phyloP scores from a whole-genome alignment of 2,888 invertebrate species.

The Drosophila sordidula region DNA sequence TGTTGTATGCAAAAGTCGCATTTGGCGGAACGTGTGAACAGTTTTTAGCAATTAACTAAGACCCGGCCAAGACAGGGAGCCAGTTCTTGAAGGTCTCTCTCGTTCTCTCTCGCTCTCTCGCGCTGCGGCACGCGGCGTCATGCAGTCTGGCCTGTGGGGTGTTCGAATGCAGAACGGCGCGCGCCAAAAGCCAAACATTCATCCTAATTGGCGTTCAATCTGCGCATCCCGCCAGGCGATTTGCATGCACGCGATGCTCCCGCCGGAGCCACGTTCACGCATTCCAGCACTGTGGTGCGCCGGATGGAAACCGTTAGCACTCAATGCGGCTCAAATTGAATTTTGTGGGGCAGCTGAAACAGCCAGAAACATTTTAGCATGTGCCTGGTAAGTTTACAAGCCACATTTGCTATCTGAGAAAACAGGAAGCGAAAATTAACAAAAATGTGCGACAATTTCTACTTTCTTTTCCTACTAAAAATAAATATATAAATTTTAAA shows the following conservation, averaged over 20 bases:
- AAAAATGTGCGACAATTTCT: no score
- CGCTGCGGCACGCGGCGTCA: constrained; percentile 68
- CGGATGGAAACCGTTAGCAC: neutral
- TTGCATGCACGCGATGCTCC: constrained; percentile 73
- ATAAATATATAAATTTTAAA: no score
- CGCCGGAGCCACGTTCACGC: constrained; percentile 49
- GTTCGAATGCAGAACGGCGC: constrained; percentile 59
- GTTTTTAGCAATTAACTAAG: constrained; percentile 79
- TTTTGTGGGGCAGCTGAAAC: neutral
- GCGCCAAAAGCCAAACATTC: constrained; percentile 83
- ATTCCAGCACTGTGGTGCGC: constrained; percentile 57
- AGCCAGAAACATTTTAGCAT: neutral
- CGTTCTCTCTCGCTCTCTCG: constrained; percentile 2
- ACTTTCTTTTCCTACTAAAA: no score
- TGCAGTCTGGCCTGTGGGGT: constrained; percentile 66
- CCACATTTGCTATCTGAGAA: no score
- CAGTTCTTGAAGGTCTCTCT: constrained; percentile 22
- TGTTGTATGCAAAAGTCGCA: constrained; percentile 73
- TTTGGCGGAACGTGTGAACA: constrained; percentile 75
- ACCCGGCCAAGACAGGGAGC: constrained; percentile 53
- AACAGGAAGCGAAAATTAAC: no score
- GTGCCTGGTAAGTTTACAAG: neutral
- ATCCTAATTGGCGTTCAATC: constrained; percentile 85
- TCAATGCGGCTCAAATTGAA: neutral
- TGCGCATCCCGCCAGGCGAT: constrained; percentile 69